phyloP scores from a whole-genome alignment of 1,140 invertebrate genomes.

The Lethrus apterus region DNA sequence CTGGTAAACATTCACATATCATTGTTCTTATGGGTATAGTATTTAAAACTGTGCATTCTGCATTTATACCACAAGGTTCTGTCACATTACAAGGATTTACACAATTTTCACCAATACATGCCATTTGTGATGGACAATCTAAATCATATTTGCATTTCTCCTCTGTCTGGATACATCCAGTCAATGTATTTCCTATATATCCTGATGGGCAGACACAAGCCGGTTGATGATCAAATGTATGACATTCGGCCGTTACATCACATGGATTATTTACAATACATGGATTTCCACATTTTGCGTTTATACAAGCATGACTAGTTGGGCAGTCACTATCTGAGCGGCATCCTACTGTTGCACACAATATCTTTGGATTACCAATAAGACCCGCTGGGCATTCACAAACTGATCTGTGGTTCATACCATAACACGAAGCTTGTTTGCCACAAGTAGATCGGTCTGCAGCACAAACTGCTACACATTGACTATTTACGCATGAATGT shows the following conservation, averaged over 20 bases:
- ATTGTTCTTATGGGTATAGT: constrained; percentile 78
- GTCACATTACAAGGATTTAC: constrained; percentile 75
- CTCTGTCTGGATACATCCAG: constrained; percentile 56
- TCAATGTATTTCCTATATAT: constrained; percentile 56
- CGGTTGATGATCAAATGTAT: constrained; percentile 64
- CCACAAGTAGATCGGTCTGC: constrained; percentile 45
- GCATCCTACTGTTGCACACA: constrained; percentile 70
- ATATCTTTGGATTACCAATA: constrained; percentile 69
- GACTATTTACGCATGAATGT: constrained; percentile 68
- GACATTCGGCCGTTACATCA: constrained; percentile 61
- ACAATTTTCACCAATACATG: constrained; percentile 74
- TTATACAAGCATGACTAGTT: constrained; percentile 66
- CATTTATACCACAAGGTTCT: constrained; percentile 74
- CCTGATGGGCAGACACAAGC: constrained; percentile 74
- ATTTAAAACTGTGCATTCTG: constrained; percentile 71
- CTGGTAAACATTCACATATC: constrained; percentile 80
- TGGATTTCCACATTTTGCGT: constrained; percentile 69
- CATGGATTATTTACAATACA: constrained; percentile 61
- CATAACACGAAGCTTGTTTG: constrained; percentile 59
- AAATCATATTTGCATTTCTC: constrained; percentile 65
- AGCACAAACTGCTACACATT: constrained; percentile 71
- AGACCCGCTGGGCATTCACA: constrained; percentile 75
- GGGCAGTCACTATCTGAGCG: constrained; percentile 69
- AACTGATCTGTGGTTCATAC: constrained; percentile 67
- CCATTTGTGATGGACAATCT: constrained; percentile 74